These are phyloP conservation scores for Acronicta psi DNA, from an alignment of 2,888 invertebrate species.

Conservation along the genomic window DNA sequence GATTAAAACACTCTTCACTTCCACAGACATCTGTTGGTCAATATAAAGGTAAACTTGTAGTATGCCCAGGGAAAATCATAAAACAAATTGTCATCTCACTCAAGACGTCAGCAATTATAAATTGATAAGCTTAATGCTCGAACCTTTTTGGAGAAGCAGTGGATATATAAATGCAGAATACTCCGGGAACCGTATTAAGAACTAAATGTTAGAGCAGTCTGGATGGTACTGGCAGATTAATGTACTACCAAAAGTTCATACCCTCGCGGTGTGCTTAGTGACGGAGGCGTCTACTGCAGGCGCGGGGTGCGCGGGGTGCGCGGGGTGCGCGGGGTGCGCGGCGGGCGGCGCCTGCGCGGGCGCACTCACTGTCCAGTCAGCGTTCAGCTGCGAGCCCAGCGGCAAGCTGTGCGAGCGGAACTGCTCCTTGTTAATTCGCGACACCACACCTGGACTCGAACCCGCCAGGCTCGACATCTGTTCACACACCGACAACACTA, in stretches of 20 bases:
- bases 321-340: slow-evolving; percentile 57
- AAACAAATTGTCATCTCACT: slow-evolving; percentile 43
- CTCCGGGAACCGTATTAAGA: slow-evolving; percentile 12
- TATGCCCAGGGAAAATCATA: slow-evolving; percentile 53
- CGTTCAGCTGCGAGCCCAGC: slow-evolving; percentile 87
- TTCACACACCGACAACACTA: background rate
- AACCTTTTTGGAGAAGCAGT: slow-evolving; percentile 25
- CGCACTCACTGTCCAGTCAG: slow-evolving; percentile 78
- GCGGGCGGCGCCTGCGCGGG: slow-evolving; percentile 58
- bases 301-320: slow-evolving; percentile 33
- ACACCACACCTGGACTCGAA: slow-evolving; percentile 36
- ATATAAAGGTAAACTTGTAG: slow-evolving; percentile 68
- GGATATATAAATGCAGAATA: slow-evolving; percentile 25
- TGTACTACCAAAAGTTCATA: slow-evolving; percentile 49
- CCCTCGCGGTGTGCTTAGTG: slow-evolving; percentile 81
- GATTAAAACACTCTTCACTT: slow-evolving; percentile 65
- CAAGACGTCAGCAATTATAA: slow-evolving; percentile 49
- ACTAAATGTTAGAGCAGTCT: slow-evolving; percentile 14
- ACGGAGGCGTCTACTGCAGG: slow-evolving; percentile 57
- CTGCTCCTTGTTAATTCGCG: slow-evolving; percentile 81
- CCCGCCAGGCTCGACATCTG: slow-evolving; percentile 50
- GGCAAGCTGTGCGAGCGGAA: slow-evolving; percentile 90
- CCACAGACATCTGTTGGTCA: slow-evolving; percentile 70
- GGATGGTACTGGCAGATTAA: slow-evolving; percentile 33
- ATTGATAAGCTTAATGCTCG: slow-evolving; percentile 48